Evolutionary conservation across 2,888 invertebrate genomes (phyloP), one percentile per base, ranked within the genome.

Genomic region (Hirtodrosophila duncani): DNA sequence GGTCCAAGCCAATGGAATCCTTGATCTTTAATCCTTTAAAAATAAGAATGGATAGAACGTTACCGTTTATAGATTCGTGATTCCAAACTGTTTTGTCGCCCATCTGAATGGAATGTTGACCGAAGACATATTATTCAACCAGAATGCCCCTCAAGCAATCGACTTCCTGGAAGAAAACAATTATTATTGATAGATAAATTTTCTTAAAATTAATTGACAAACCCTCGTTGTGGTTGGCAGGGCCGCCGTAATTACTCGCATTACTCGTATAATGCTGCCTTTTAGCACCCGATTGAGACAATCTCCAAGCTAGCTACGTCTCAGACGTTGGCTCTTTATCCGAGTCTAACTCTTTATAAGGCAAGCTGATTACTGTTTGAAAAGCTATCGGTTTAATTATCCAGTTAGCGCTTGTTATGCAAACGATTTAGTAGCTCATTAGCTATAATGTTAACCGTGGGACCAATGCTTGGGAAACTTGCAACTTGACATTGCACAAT

Each of bases 381-480:
- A 49, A 63, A 60, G 79, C 38, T 77, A 78, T 75, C 82, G 59
- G 53, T 26, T 66, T 61, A 77, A 82, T 75, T 82, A 75, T 63
- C 69, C 78, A 56, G 63, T 82, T 80, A 75, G 48, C 63, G 78
- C 75, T 80, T 80, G 74, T 80, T 75, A 75, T 65, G 68, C 72
- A 77, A 56, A 63, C 50, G 49, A 69, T 63, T 61, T 42, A 41
- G 39, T 23, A 24, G 24, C 38, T 17, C 20, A 51, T 52, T 33
- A 13, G 42, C 45, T 44, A 44, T 34, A 34, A 24, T 31, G 34
- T 44, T 41, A 41, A 65, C 74, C 69, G 65, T 68, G 64, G 64
- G 72, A 78, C 66, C 66, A 49, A 38, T 48, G 16, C 13, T 33
- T 7, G 9, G 9, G 9, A 20, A 34, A 9, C 23, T 23, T 2